Evolutionary conservation across 2,888 invertebrate genomes (phyloP), one percentile per base, ranked within the genome.

Genomic region (Idaea straminata): DNA sequence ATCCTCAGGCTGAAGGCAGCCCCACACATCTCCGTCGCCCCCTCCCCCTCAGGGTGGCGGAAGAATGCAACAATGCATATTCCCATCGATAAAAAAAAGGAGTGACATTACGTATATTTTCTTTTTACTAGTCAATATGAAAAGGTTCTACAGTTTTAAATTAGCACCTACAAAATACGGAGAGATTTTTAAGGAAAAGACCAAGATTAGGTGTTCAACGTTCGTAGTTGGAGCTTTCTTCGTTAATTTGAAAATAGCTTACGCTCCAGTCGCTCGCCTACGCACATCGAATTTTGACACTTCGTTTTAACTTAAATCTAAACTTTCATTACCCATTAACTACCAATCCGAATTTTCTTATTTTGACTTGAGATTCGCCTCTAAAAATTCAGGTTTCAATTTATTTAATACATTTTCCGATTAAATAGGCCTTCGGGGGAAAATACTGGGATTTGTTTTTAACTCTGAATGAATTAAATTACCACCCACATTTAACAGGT

Each of bases 401-500:
- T 47, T 47, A 13, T 13, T 47, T 13, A 13, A 47, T 13, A 13
- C 47, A 61, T 35, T 61, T 35, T 61, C 61, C 35, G 13, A n/a
- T 61, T 61, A 57, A 62, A 10, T 38, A 35, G 34, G 62, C 57
- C 62, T 62, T 35, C 35, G 38, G n/a, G 25, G 62, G 62, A n/a
- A 34, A 34, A 47, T 47, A 47, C 47, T 15, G 15, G 57, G 62
- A 62, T 59, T 59, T 59, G 34, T 59, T 59, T 61, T 59, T 59
- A 59, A 59, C 59, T 59, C 34, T 59, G 59, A 59, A 59, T 59
- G 59, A 59, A 59, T 59, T 59, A 59, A 59, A 59, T 59, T 16
- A 59, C 59, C 59, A 25, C 59, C 59, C 59, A 10, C 34, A 59
- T 6, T 59, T 59, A 59, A 59, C 59, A 59, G 59, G 59, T 59